Conservation (phyloP, 2,888 invertebrate genomes). For the Opisthograptis luteolata region DNA sequence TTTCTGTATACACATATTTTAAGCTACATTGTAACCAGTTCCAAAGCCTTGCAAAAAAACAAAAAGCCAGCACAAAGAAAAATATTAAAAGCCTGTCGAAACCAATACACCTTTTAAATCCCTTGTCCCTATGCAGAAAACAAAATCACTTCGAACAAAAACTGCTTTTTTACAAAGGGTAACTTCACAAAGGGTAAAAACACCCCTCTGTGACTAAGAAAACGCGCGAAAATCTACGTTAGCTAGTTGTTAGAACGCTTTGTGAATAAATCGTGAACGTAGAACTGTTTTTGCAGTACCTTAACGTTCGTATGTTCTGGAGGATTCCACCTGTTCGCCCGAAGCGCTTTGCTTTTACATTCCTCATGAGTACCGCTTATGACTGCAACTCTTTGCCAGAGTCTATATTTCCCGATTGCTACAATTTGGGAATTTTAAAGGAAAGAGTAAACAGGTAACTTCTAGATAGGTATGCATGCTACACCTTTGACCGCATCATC, state of each 20-base stretch:
- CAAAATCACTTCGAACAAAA: conserved; percentile 37
- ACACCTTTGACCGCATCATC: no score
- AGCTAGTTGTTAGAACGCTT: conserved; percentile 40
- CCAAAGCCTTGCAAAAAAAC: not conserved
- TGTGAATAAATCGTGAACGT: conserved; percentile 39
- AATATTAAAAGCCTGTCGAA: conserved; percentile 23
- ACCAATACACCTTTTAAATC: conserved; percentile 28
- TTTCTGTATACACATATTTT: no score
- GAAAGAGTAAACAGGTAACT: no score
- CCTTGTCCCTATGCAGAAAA: conserved; percentile 26
- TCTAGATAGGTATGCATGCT: no score
- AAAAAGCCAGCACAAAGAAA: conserved; percentile 8
- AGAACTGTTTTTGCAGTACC: not conserved
- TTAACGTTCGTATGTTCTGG: no score
- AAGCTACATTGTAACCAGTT: not conserved
- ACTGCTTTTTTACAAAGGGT: conserved; percentile 35
- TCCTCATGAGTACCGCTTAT: no score
- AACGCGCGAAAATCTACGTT: conserved; percentile 38
- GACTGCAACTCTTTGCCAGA: no score
- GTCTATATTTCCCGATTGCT: no score
- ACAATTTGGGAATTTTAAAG: no score
- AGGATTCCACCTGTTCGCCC: no score
- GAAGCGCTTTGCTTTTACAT: no score
- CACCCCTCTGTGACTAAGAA: conserved; percentile 25
- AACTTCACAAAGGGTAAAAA: conserved; percentile 29